Percentiles rank a stretch among this genome's conserved stretches.
These are phyloP conservation scores for Romanogobio albipinnatus DNA, from an alignment of 2,113 vertebrate genomes.

Conservation along the genomic window DNA sequence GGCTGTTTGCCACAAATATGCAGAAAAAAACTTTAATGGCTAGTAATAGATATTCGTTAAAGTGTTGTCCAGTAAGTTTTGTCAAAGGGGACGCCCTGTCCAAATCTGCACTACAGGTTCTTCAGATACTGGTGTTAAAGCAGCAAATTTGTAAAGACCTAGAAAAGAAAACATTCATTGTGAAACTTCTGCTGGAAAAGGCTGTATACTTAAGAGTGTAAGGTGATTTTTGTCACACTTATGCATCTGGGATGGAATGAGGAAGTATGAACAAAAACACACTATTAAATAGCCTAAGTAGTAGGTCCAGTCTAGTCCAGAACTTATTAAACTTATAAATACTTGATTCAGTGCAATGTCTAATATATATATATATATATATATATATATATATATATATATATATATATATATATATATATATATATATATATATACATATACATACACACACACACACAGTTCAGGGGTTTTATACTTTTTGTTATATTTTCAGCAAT, in stretches of 20 bases:
- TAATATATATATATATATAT: too few species aligned
- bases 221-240: neutral
- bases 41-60: neutral
- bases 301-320: neutral
- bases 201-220: neutral
- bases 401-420: too few species aligned
- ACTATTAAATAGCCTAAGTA: neutral
- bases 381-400: too few species aligned
- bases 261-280: neutral
- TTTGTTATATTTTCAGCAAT: neutral
- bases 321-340: neutral
- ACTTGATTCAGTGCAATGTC: neutral
- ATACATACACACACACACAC: too few species aligned
- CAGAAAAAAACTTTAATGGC: neutral
- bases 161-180: neutral
- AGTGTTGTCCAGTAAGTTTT: neutral
- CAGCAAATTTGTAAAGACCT: neutral
- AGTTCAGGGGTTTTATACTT: too few species aligned
- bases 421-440: too few species aligned
- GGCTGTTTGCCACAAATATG: neutral
- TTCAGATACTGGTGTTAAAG: neutral
- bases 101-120: neutral
- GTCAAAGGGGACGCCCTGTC: neutral
- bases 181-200: neutral
- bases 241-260: conserved; percentile 9